Evolutionary conservation across 2,113 vertebrate species (phyloP).

Genomic region (Muntiacus reevesi): DNA sequence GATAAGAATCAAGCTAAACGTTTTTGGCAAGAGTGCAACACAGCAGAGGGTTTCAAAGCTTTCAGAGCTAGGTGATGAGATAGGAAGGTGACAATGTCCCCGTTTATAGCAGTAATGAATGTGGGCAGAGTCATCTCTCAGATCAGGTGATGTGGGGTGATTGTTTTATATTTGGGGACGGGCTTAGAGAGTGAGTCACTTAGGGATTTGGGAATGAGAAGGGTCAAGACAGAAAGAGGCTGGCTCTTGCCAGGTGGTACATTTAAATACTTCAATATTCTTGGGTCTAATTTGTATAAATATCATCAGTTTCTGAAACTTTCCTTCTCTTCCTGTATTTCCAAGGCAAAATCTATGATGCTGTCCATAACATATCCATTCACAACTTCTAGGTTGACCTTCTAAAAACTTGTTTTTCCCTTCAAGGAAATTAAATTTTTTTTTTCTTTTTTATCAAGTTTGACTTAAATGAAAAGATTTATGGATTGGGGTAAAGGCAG

Average conservation of each 20-base stretch:
- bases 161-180: not conserved
- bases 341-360: not conserved
- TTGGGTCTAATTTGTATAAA: not conserved
- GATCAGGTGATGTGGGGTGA: not conserved
- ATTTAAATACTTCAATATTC: not conserved
- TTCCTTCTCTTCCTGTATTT: not conserved
- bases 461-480: constrained; percentile 18
- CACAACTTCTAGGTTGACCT: not conserved
- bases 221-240: not conserved
- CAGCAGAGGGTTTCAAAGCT: not conserved
- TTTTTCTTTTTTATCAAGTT: not conserved
- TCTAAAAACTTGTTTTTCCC: not conserved
- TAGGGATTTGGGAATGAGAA: not conserved
- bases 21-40: not conserved
- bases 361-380: not conserved
- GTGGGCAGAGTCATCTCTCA: not conserved
- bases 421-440: not conserved
- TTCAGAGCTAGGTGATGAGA: not conserved
- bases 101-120: not conserved
- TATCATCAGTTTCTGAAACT: not conserved
- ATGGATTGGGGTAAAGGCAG: not conserved
- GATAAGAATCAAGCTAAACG: not conserved
- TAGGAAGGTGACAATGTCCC: not conserved
- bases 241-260: not conserved
- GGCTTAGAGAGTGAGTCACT: not conserved